phyloP scores from a whole-genome alignment of 37 sponge, comb jelly and placozoan genomes.

The Axinella damicornis region DNA sequence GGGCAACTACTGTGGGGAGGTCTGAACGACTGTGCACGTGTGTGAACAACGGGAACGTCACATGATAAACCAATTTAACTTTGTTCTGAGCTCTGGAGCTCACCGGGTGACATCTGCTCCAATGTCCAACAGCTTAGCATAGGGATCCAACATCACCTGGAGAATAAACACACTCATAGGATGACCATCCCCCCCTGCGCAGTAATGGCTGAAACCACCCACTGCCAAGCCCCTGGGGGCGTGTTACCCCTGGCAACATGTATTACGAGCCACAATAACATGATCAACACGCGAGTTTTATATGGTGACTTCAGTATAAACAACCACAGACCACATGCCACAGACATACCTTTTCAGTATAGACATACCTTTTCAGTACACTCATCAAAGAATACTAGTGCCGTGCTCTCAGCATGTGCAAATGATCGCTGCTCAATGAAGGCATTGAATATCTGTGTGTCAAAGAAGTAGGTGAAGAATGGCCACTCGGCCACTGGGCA shows the following conservation, averaged over 20 bases:
- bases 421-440: constrained; percentile 87
- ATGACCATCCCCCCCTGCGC: too few species aligned
- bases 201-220: too few species aligned
- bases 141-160: constrained; percentile 19
- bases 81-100: not conserved
- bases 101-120: constrained; percentile 24
- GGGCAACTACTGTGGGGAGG: constrained; percentile 80
- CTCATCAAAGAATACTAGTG: constrained; percentile 88
- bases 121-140: constrained; percentile 25
- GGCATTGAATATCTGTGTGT: constrained; percentile 85
- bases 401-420: constrained; percentile 41
- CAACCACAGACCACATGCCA: too few species aligned
- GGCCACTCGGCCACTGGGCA: constrained; percentile 50
- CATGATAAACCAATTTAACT: too few species aligned
- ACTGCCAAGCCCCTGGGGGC: too few species aligned
- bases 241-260: too few species aligned
- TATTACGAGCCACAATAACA: too few species aligned
- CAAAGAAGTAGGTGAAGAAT: constrained; percentile 69
- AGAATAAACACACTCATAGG: not conserved
- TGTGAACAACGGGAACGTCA: not conserved
- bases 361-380: constrained; percentile 76
- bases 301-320: too few species aligned
- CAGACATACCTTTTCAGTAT: not conserved
- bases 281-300: too few species aligned
- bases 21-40: constrained; percentile 60